A percentile compares a stretch with the other conserved stretches of the same genome.
Evolutionary conservation across 2,888 invertebrate genomes (phyloP).

Genomic region (Rhagophthalmus giganteus): DNA sequence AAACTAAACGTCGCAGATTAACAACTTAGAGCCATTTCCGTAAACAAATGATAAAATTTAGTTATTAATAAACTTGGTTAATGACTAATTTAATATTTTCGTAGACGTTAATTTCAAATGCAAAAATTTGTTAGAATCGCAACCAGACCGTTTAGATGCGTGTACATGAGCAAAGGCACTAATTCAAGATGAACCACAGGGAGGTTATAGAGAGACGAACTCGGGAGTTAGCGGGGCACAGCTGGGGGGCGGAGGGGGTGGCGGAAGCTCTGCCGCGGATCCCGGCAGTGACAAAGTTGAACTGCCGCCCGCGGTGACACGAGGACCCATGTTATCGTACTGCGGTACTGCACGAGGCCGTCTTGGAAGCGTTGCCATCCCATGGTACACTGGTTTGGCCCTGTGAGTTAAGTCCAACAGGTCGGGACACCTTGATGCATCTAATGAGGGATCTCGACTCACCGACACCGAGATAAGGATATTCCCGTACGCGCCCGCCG

Average conservation of each 20-base stretch:
- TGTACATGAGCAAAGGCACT: constrained; percentile 56
- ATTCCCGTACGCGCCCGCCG: constrained; percentile 68
- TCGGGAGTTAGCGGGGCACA: constrained; percentile 62
- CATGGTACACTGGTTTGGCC: constrained; percentile 52
- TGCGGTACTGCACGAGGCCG: constrained; percentile 63
- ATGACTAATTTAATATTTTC: no score
- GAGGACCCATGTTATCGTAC: constrained; percentile 89
- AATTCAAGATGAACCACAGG: constrained; percentile 55
- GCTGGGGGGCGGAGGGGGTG: constrained; percentile 63
- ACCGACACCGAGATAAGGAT: constrained; percentile 84
- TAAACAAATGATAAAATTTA: no score
- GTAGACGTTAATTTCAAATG: no score
- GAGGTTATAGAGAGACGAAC: constrained; percentile 60
- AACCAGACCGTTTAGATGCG: constrained; percentile 17
- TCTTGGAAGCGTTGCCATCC: constrained; percentile 54
- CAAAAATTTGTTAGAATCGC: constrained; percentile 1
- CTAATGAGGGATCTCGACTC: constrained; percentile 70
- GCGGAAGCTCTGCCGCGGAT: constrained; percentile 55
- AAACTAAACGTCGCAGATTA: no score
- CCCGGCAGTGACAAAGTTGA: constrained; percentile 83
- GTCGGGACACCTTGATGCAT: constrained; percentile 77
- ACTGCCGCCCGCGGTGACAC: constrained; percentile 86
- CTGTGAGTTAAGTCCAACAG: constrained; percentile 72
- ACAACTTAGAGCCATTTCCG: no score
- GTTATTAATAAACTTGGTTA: no score